Base-by-base conservation (phyloP, 2,888 invertebrate species). In the Neelides folsomi region DNA sequence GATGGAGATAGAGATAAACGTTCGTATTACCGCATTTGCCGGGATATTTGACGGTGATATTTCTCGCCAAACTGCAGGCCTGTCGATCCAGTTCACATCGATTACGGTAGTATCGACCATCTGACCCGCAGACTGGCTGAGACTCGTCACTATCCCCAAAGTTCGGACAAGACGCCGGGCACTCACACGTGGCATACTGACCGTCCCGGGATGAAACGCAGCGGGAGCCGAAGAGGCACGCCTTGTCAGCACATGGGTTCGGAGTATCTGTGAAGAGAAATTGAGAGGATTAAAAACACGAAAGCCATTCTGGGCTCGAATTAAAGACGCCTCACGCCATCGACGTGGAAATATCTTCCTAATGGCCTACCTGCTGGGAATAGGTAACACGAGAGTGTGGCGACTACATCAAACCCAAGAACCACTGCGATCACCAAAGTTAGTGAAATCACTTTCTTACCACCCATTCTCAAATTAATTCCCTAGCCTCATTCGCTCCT, bases 131-230 rank as follows among this genome's bases (percentile, higher is more conserved):
- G 44, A 90, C 80, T 1, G 86, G 81, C 50, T 80, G 74, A 36
- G 84, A 83, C 54, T 82, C 83, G 60, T 81, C 78, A 72, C 83
- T 84, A 72, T 88, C 87, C 5, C 87, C 87, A 72, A 83, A 85
- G 69, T 78, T 81, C 51, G 84, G 83, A 69, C 89, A 89, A 56
- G 79, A 78, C 52, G 79, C 76, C 41, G 39, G 72, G 53, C 64
- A 64, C 41, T 62, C 64, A 51, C 64, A 64, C 34, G 56, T 56
- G 47, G 62, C 62, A 50, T 55, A 57, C 43, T 58, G 58, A 16
- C 64, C 62, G 53, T 64, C 62, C 49, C 54, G 45, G 2, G 62
- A 57, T 16, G 48, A n/a, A 9, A 76, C 76, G 68, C 86, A 86
- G 47, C 79, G 74, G 1, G 82, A 80, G 1, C 85, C 84, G 59